These are phyloP conservation scores for Montipora efflorescens DNA, from an alignment of 64 coral and sea anemone genomes.

Conservation along the genomic window DNA sequence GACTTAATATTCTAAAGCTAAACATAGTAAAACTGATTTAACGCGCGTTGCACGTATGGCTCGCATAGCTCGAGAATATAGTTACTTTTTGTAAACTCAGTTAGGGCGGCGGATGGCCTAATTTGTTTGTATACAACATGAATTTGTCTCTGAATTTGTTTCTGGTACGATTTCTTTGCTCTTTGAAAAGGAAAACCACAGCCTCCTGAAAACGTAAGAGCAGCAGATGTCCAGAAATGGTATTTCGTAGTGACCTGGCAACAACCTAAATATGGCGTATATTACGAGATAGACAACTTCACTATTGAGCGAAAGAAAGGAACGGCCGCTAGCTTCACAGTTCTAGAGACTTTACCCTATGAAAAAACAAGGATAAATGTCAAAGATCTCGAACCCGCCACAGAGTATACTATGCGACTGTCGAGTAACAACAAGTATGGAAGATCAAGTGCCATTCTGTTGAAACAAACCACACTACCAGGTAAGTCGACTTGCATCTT, in stretches of 20 bases:
- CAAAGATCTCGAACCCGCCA: background rate
- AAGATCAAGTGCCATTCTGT: background rate
- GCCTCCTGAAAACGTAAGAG: background rate
- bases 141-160: too few species aligned
- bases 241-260: background rate
- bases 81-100: too few species aligned
- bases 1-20: too few species aligned
- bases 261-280: too few species aligned
- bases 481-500: background rate
- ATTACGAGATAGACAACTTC: too few species aligned
- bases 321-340: background rate
- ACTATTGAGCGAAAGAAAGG: too few species aligned
- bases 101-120: too few species aligned
- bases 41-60: too few species aligned
- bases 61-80: too few species aligned
- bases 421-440: conserved; percentile 31
- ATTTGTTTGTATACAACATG: too few species aligned
- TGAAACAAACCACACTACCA: conserved; percentile 5
- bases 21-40: too few species aligned
- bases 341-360: background rate
- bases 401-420: conserved; percentile 24
- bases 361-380: background rate
- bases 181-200: background rate
- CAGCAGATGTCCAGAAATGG: background rate
- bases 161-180: too few species aligned